Base-by-base conservation (phyloP, 2,888 invertebrate species). In the Sarcophaga variegata region DNA sequence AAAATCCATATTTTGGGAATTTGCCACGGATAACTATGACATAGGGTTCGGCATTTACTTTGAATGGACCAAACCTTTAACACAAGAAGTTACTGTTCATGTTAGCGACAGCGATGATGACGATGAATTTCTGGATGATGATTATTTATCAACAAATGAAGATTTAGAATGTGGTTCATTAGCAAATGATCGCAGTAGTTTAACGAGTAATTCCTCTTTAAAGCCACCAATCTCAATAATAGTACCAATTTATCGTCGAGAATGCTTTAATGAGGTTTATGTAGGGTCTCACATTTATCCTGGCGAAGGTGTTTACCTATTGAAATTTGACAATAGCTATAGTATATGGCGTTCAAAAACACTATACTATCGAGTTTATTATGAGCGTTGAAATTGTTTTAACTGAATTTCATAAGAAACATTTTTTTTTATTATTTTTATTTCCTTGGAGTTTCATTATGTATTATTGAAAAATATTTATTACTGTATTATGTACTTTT, bases 251-350 rank as follows among this genome's bases (percentile, higher is more conserved):
- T 99, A 97, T 94, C 95, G 99, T 91, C 95, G 99, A 87, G 99
- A 99, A 93, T 98, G 98, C 90, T 99, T 99, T 92, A 97, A 96
- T 89, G 99, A 98, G 94, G 98, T 99, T 0, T 99, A 99, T 92
- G 98, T 98, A n/a, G 99, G 99, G 12, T 98, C 97, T 84, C 99
- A 99, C 94, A 95, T 96, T 76, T 99, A 99, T 94, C 99, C 99
- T 1, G 99, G 99, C 3, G 97, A 98, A 94, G 99, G 99, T 22
- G 98, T 99, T 62, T 99, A 99, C 94, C 94, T 99, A 92, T 95
- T 99, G 64, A 99, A 99, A 94, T 99, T 99, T 94, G 99, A 99
- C 94, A 99, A 99, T 94, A 98, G 99, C 1, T 99, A 99, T 93
- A 99, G 99, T 79, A 95, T 99, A 89, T 99, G 99, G 99, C 96